These are phyloP conservation scores for Selene dorsalis DNA, from an alignment of 2,797 vertebrate species.

Conservation along the genomic window DNA sequence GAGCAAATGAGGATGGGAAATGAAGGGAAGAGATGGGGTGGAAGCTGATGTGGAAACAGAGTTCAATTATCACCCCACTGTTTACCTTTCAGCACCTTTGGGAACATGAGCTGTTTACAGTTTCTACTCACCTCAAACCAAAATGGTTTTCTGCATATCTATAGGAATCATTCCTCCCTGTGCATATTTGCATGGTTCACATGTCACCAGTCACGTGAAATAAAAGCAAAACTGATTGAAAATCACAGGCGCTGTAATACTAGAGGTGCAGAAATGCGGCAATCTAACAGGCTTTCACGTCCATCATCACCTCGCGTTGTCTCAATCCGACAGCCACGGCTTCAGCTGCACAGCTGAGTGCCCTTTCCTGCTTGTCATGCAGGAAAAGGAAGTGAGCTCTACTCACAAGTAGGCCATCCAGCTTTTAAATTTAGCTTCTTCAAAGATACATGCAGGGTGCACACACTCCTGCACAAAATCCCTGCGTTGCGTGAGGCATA, in stretches of 20 bases:
- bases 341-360: slow-evolving; percentile 79
- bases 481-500: neutral
- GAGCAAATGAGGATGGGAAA: slow-evolving; percentile 23
- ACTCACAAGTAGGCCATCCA: slow-evolving; percentile 71
- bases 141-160: neutral
- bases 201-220: neutral
- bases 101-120: neutral
- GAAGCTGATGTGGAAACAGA: neutral
- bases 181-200: neutral
- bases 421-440: slow-evolving; percentile 67
- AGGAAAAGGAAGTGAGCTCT: slow-evolving; percentile 86
- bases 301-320: slow-evolving; percentile 57
- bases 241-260: neutral
- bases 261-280: neutral
- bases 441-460: slow-evolving; percentile 8
- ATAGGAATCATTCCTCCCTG: neutral
- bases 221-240: neutral
- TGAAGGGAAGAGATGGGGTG: neutral
- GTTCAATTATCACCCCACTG: neutral
- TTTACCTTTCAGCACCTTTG: slow-evolving; percentile 5
- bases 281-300: slow-evolving; percentile 62
- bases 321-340: slow-evolving; percentile 52
- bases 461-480: slow-evolving; percentile 12
- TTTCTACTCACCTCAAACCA: neutral
- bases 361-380: slow-evolving; percentile 76